Conservation (phyloP, 2,797 vertebrate genomes). For the Carduelis carduelis region DNA sequence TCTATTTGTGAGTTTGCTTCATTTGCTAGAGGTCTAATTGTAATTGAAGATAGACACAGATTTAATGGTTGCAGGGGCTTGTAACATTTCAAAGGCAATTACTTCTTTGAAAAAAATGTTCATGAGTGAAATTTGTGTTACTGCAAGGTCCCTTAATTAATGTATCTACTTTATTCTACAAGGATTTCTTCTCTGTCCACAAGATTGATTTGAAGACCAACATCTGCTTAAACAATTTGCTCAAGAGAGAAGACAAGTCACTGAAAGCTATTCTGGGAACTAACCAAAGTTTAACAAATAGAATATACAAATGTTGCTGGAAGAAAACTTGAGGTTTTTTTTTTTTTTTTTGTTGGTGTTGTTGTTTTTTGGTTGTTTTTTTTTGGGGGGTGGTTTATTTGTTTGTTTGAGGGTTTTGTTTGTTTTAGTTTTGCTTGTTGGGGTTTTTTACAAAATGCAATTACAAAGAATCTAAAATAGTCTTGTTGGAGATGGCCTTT, state of each 20-base stretch:
- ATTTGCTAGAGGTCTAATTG: conserved; percentile 20
- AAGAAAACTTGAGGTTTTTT: neutral
- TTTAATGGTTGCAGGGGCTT: neutral
- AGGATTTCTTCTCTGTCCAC: neutral
- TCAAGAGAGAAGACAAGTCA: neutral
- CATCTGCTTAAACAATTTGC: neutral
- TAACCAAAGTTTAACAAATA: neutral
- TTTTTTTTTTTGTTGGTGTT: neutral
- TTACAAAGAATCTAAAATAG: neutral
- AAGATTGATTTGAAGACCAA: conserved; percentile 17
- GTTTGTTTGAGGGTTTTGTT: neutral
- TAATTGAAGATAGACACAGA: neutral
- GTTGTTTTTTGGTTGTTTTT: neutral
- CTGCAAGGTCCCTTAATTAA: conserved; percentile 26
- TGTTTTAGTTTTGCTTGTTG: no score
- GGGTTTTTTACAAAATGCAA: neutral
- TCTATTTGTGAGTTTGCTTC: neutral
- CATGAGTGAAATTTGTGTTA: neutral
- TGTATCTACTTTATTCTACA: neutral
- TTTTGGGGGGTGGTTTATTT: neutral
- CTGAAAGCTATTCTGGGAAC: neutral
- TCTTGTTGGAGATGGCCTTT: neutral
- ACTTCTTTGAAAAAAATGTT: neutral
- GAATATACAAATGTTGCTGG: neutral
- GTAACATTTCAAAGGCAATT: conserved; percentile 46